Evolutionary conservation across 2,888 invertebrate species (phyloP).

Genomic region (Hyposoter didymator): DNA sequence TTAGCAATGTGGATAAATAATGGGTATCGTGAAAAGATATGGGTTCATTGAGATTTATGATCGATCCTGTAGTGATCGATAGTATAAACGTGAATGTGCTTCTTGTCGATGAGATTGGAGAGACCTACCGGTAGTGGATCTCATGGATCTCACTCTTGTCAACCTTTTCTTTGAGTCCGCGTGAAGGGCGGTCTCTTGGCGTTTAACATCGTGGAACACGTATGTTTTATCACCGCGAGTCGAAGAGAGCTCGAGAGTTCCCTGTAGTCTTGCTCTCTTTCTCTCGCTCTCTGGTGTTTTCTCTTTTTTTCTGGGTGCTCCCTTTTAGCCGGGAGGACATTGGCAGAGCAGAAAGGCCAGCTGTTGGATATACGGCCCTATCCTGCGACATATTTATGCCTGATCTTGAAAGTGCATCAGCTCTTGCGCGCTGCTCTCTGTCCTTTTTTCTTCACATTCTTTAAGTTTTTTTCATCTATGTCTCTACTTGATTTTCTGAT

Average conservation of each 20-base stretch:
- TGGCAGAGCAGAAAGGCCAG: constrained; percentile 54
- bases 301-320: constrained; percentile 16
- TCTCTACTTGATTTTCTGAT: constrained; percentile 30
- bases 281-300: neutral
- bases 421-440: constrained; percentile 24
- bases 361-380: constrained; percentile 69
- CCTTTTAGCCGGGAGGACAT: constrained; percentile 60
- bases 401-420: constrained; percentile 43
- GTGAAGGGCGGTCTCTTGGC: constrained; percentile 45
- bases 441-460: constrained; percentile 56
- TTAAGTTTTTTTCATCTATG: constrained; percentile 39
- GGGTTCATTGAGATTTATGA: constrained; percentile 54
- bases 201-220: constrained; percentile 51
- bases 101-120: constrained; percentile 50
- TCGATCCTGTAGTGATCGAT: constrained; percentile 70
- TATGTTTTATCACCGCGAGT: constrained; percentile 63
- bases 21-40: constrained; percentile 19
- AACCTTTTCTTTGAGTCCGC: constrained; percentile 42
- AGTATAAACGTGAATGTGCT: constrained; percentile 63
- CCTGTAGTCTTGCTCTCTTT: neutral
- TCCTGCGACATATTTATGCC: constrained; percentile 68
- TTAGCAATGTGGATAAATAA: constrained; percentile 36
- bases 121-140: constrained; percentile 20
- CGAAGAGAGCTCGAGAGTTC: neutral
- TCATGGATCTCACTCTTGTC: constrained; percentile 33